Percentiles rank a stretch among this genome's conserved stretches.
These are phyloP conservation scores for Leptinotarsa defecta DNA, from an alignment of 1,140 invertebrate species.

Conservation along the genomic window DNA sequence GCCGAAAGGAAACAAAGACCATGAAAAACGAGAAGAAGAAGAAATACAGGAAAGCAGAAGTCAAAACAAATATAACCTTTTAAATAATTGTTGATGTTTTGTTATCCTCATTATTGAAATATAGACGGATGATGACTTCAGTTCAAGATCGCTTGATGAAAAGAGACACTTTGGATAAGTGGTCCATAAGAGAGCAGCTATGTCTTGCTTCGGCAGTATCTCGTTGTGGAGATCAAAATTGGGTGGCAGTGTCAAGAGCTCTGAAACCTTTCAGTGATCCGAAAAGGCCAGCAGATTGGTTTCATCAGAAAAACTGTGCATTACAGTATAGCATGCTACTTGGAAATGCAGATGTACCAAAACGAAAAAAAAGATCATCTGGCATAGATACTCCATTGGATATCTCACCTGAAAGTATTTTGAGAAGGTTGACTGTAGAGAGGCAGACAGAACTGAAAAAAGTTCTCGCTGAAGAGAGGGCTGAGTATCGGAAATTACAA, in stretches of 20 bases:
- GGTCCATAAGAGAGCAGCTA: conserved; percentile 83
- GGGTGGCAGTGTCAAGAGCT: conserved; percentile 86
- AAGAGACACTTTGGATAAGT: conserved; percentile 75
- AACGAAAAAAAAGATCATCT: conserved; percentile 79
- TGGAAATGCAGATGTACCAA: conserved; percentile 84
- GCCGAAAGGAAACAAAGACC: no score
- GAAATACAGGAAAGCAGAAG: no score
- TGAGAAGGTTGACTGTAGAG: conserved; percentile 78
- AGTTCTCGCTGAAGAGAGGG: conserved; percentile 69
- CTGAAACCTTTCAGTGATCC: conserved; percentile 75
- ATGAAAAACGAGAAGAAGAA: no score
- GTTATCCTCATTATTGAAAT: no score
- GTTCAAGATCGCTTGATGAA: conserved; percentile 70
- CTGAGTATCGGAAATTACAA: conserved; percentile 74
- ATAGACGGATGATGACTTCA: conserved; percentile 57
- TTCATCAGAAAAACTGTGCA: conserved; percentile 89
- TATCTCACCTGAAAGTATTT: conserved; percentile 80
- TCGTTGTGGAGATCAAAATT: conserved; percentile 90
- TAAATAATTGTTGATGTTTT: no score
- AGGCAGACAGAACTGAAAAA: conserved; percentile 77
- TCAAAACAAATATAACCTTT: no score
- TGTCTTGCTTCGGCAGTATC: conserved; percentile 85
- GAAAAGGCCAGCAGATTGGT: conserved; percentile 83
- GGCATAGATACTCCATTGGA: conserved; percentile 64
- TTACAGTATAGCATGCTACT: conserved; percentile 84